Evolutionary conservation across 2,888 invertebrate genomes (phyloP), one percentile per base, ranked within the genome.

Genomic region (Orgyia antiqua): DNA sequence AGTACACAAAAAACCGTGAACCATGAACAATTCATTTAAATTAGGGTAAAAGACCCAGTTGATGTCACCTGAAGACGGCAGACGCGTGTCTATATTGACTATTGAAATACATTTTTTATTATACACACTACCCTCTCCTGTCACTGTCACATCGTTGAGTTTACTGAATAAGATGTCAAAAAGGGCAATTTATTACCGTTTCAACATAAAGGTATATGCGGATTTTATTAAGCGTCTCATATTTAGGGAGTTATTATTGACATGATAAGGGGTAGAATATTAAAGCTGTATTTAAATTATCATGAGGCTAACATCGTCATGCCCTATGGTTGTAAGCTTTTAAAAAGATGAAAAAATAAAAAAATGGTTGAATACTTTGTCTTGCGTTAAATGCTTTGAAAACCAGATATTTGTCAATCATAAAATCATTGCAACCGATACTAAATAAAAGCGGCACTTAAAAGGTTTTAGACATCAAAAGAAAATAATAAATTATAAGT

Each of bases 181-280:
- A 82, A 82, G 83, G 78, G 68, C 82, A 83, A 80, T 77, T 72
- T 70, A 67, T 67, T 71, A 55, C 65, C 64, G 70, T 63, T 66
- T 58, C 52, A 47, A 46, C 47, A 56, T 54, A 58, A 59, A 42
- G 51, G 45, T 67, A 70, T 66, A 69, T 65, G 64, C 68, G 76
- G 66, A 73, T 73, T 80, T 74, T 78, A 77, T 78, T 76, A 75
- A 74, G 69, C 80, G 75, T 72, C 72, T 73, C 73, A 76, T 73
- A 72, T 74, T 70, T 68, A 66, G 76, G 73, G 72, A 47, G 55
- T 59, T 57, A 56, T 54, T 58, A 55, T 54, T 61, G 63, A 59
- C 53, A 55, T 42, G 48, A 47, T 56, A 57, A 61, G 67, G 73
- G 68, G 66, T 66, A 58, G 51, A 45, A 51, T 15, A 15, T 15